Evolutionary conservation across 2,888 invertebrate genomes (phyloP), one percentile per base, ranked within the genome.

Genomic region (Cetonia aurata): DNA sequence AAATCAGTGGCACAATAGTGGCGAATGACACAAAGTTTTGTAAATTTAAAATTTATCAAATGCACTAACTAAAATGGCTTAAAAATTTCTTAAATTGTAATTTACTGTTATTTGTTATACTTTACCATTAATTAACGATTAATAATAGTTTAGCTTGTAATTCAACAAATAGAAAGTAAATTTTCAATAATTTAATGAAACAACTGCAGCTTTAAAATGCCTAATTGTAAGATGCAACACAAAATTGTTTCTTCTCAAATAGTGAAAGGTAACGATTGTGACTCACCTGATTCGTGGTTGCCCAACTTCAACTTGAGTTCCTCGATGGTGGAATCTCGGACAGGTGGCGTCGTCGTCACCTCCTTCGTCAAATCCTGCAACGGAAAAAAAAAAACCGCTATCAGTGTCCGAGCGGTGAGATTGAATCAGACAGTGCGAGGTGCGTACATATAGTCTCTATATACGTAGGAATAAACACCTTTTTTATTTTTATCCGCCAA

Each of bases 331-430:
- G 75, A 80, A 56, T 77, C 79, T 71, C 74, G 78, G 69, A 82
- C 74, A 31, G 62, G 33, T 33, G 62, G 31, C 13, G 19, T 13
- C 44, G 44, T 78, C 44, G 80, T 77, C 75, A 78, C 78, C 62
- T 80, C 81, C 75, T 81, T 81, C 74, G 82, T 83, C 81, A 83
- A 79, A 78, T 84, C 82, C 84, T 84, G 80, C 48, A 79, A 55
- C 60, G 69, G 67, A 37, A 52, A 33, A 67, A 9, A 9, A 19
- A n/a, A n/a, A 6, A 31, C n/a, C 57, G 44, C 42, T 33, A 48
- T 12, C 15, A 8, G 31, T 15, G 48, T 48, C 17, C 13, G 19
- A 8, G n/a, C 6, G 9, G 25, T 3, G 17, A 1, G 56, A 17
- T 10, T 0, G 13, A 41, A 37, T 17, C 13, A 56, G 17, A 41